Base-by-base conservation (phyloP, 1,140 invertebrate species). In the Drosophila lacteicornis region DNA sequence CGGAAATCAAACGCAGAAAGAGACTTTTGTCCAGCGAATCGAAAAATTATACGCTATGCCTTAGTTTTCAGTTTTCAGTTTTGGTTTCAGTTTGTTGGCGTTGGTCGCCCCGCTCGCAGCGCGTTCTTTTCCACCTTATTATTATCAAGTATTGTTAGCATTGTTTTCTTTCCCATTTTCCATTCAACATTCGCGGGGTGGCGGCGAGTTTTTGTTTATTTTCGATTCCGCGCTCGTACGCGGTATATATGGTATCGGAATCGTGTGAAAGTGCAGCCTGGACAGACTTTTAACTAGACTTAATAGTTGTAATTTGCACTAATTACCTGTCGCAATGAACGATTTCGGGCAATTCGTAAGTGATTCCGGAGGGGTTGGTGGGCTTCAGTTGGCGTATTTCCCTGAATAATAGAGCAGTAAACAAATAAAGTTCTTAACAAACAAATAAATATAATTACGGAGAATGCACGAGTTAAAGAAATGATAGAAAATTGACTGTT, bases 251-350 rank as follows among this genome's bases (percentile, higher is more conserved):
- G 17, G 33, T 40, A 56, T 40, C 36, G 36, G 53, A 56, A 40
- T 56, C 53, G 53, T 85, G 82, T 84, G 82, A 83, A 83, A 73
- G 82, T 80, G 66, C 81, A 83, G 81, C 81, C 70, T 83, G 81
- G 47, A 27, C 49, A 25, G 30, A 53, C 30, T 65, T 68, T 38
- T n/a, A 42, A 33, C 17, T 11, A 42, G 11, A 57, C 40, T 22
- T 75, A 82, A 75, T 53, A 58, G 45, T 67, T 51, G 67, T 62
- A 82, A 85, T 79, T 86, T 67, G 43, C 62, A 65, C 42, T 59
- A 43, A 70, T 55, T 59, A 56, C 50, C 50, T 36, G 30, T 4
- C 36, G 46, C 61, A 19, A 86, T 86, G 83, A 79, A 51, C 45
- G 40, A 70, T 55, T 70, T 60, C 61, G 43, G 57, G 68, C 75